These are phyloP conservation scores for Ditylenchus weischeri DNA, from an alignment of 2,888 invertebrate species.

Conservation along the genomic window DNA sequence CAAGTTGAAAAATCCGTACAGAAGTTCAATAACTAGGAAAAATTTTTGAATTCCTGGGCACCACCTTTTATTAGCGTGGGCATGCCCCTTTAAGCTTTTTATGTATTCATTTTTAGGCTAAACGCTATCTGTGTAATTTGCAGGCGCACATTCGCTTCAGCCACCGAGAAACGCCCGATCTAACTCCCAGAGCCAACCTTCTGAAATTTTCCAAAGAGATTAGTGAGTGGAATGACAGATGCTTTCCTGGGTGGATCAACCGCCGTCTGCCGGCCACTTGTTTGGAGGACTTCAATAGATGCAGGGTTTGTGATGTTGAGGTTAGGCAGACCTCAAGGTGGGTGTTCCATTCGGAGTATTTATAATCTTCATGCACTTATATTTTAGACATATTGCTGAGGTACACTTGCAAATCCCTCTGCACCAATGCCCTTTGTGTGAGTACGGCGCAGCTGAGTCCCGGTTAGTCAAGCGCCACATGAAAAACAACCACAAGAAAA, in stretches of 20 bases:
- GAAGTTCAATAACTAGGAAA: no score
- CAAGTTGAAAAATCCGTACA: no score
- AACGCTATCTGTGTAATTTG: background rate
- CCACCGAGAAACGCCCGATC: slow-evolving; percentile 39
- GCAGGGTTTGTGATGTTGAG: slow-evolving; percentile 43
- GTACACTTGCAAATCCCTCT: slow-evolving; percentile 41
- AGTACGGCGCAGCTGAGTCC: slow-evolving; percentile 45
- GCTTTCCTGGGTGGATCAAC: slow-evolving; percentile 50
- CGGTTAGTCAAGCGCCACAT: slow-evolving; percentile 42
- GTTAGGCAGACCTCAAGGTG: slow-evolving; percentile 42
- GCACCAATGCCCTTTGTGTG: slow-evolving; percentile 45
- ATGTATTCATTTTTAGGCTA: no score
- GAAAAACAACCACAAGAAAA: slow-evolving; percentile 39
- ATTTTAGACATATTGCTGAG: slow-evolving; percentile 42
- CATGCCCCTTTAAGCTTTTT: no score
- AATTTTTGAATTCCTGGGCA: no score
- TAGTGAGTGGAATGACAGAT: slow-evolving; percentile 44
- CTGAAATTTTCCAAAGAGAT: slow-evolving; percentile 37
- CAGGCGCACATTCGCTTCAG: slow-evolving; percentile 39
- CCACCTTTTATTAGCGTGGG: no score
- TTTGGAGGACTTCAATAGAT: slow-evolving; percentile 44
- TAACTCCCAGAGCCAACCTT: slow-evolving; percentile 40
- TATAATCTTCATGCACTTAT: background rate
- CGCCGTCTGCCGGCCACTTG: slow-evolving; percentile 40
- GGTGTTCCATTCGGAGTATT: background rate